Evolutionary conservation across 2,888 invertebrate species (phyloP).

Genomic region (Meghimatium bilineatum): DNA sequence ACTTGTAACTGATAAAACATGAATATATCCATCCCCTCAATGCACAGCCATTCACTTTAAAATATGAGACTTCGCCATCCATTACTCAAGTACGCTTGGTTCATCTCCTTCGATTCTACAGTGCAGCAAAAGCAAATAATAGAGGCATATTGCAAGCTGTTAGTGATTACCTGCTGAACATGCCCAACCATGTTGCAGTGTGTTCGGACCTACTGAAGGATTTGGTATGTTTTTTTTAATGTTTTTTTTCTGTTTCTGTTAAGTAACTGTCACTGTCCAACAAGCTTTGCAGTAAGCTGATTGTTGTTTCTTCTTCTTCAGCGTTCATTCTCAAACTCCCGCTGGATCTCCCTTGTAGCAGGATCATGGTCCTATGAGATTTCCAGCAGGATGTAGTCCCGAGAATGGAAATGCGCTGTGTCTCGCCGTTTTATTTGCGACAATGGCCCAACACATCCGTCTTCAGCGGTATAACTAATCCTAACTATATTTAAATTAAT

Average conservation of each 20-base stretch:
- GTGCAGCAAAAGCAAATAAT: constrained; percentile 71
- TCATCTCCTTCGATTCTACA: constrained; percentile 80
- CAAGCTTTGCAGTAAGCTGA: too few species aligned
- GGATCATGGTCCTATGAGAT: too few species aligned
- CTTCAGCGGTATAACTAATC: too few species aligned
- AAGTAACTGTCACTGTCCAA: too few species aligned
- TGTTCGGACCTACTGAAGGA: constrained; percentile 22
- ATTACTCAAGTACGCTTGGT: constrained; percentile 59
- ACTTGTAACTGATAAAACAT: background rate
- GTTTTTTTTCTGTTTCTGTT: background rate
- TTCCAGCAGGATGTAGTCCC: too few species aligned
- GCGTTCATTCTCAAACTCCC: too few species aligned
- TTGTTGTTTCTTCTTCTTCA: too few species aligned
- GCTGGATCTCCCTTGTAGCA: too few species aligned
- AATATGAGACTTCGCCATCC: background rate
- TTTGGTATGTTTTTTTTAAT: constrained; percentile 37
- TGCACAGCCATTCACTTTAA: constrained; percentile 27
- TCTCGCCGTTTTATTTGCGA: too few species aligned
- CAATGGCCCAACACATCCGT: too few species aligned
- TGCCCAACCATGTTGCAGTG: constrained; percentile 37
- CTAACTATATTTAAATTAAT: too few species aligned
- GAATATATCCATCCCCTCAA: background rate
- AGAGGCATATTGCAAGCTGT: background rate
- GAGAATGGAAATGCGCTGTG: too few species aligned
- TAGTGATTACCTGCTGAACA: constrained; percentile 6